Evolutionary conservation across 2,113 vertebrate genomes (phyloP), one percentile per base, ranked within the genome.

Genomic region (Sapayoa aenigma): DNA sequence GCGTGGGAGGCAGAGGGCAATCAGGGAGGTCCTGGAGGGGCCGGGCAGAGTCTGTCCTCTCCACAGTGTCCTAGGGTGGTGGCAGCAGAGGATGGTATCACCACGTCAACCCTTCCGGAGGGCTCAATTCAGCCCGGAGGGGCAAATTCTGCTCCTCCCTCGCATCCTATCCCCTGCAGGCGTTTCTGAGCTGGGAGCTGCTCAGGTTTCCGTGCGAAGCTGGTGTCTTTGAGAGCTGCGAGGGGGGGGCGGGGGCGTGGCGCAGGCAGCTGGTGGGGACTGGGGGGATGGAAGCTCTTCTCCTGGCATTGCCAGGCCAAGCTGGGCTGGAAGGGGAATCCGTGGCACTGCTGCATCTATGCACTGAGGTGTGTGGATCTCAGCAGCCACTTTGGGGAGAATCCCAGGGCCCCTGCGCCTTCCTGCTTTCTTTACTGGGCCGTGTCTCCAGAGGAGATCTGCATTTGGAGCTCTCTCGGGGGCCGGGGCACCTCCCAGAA

Each of bases 1-100:
- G 89, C 21, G 42, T 92, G 85, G 78, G 89, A 96, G 79, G 86
- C 85, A 83, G 53, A 94, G 89, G 89, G 86, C 50, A 68, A 5
- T 6, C 11, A 2, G 65, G 86, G 63, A 89, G 86, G 86, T 85
- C 86, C 62, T 72, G 62, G 15, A 63, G 77, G n/a, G 93, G 60
- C 30, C 9, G 0, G 41, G 18, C 49, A 84, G 78, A 46, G 17
- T 74, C 68, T 76, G 50, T 80, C 72, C 59, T 69, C 42, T 44
- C n/a, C n/a, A 6, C 23, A 9, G 23, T 41, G 53, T 72, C 68
- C 75, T 31, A 20, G 60, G 16, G 65, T 47, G 31, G 74, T 74
- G 68, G 50, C 82, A 77, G 50, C 49, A 69, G 72, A 91, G 80
- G 1, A 0, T 44, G 78, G 41, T 55, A 47, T 47, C 11, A 2